Conservation (phyloP, 2,888 invertebrate genomes). For the Adelognathus sp. region DNA sequence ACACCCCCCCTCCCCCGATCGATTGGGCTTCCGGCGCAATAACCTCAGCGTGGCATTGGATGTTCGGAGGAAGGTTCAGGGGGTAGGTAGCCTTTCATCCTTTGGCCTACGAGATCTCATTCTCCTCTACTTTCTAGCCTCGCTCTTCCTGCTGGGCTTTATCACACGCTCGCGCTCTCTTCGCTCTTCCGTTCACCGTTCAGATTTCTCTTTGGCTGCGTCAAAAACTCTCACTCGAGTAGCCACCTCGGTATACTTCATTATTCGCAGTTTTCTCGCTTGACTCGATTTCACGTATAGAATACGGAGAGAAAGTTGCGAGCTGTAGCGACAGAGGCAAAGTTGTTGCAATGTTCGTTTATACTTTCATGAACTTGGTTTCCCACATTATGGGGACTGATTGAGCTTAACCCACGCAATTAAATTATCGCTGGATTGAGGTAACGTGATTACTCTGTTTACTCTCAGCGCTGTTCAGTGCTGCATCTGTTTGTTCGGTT, state of each 20-base stretch:
- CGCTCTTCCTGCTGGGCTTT: conserved; percentile 23
- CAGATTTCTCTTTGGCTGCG: not conserved
- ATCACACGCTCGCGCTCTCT: conserved; percentile 12
- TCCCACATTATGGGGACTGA: not conserved
- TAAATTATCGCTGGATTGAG: not conserved
- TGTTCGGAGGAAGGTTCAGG: conserved; percentile 2
- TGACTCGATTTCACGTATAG: conserved; percentile 30
- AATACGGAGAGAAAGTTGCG: not conserved
- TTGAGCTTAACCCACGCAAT: not conserved
- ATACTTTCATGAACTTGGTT: not conserved
- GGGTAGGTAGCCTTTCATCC: conserved; percentile 48
- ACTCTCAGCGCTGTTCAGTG: not conserved
- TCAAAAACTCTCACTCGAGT: conserved; percentile 34
- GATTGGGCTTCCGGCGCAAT: conserved; percentile 62
- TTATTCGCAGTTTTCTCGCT: conserved; percentile 38
- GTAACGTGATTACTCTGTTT: not conserved
- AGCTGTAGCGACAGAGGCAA: not conserved
- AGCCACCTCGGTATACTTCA: conserved; percentile 29
- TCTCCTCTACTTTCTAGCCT: conserved; percentile 13
- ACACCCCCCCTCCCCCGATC: conserved; percentile 58
- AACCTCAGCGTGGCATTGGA: conserved; percentile 59
- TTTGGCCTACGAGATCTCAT: conserved; percentile 33
- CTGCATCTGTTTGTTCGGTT: not conserved
- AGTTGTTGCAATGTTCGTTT: not conserved
- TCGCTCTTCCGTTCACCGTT: not conserved